Evolutionary conservation across 2,797 vertebrate genomes (phyloP).

Genomic region (Coilia nasus): DNA sequence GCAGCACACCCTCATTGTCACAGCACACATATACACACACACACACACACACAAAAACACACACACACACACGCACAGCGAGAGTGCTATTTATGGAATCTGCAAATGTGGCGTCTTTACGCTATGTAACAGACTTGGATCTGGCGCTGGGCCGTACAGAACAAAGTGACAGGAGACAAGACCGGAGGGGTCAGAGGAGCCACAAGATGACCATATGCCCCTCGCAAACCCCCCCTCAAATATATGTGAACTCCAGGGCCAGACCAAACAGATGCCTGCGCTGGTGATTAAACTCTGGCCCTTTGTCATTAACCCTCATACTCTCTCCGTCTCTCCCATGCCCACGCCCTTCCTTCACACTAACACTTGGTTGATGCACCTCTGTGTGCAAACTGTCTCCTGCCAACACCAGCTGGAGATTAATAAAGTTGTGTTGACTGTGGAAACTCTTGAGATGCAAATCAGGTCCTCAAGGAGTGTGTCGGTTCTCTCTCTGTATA

Average conservation of each 20-base stretch:
- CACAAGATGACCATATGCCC: background rate
- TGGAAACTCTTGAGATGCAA: conserved; percentile 50
- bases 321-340: background rate
- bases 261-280: conserved; percentile 9
- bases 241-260: background rate
- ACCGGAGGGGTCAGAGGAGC: background rate
- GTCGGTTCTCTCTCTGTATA: conserved; percentile 17
- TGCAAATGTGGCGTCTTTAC: background rate
- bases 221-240: conserved; percentile 11
- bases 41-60: background rate
- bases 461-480: conserved; percentile 48
- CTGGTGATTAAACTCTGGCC: conserved; percentile 48
- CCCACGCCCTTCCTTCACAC: conserved; percentile 12
- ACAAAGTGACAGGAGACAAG: conserved; percentile 11
- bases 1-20: background rate
- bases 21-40: background rate
- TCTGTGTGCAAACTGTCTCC: conserved; percentile 43
- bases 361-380: conserved; percentile 47
- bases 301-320: background rate
- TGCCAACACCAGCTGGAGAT: conserved; percentile 42
- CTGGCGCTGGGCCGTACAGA: background rate
- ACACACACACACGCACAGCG: background rate
- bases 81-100: background rate
- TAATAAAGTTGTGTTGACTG: conserved; percentile 44
- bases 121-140: background rate